Conservation (phyloP, 2,888 invertebrate genomes). For the Cyrtodaria siliqua region DNA sequence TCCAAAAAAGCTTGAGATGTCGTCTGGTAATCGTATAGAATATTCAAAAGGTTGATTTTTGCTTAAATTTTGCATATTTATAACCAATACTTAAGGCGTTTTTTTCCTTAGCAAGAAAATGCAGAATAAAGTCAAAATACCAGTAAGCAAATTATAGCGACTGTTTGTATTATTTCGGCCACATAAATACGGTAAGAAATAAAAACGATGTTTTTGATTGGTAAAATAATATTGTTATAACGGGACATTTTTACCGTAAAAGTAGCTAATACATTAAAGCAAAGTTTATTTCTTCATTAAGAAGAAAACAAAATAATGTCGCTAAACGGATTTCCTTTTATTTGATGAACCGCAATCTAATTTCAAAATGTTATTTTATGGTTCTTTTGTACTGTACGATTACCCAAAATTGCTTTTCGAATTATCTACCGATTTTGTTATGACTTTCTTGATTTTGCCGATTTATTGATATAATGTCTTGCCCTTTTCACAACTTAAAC, state of each 20-base stretch:
- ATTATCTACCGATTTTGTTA: conserved; percentile 56
- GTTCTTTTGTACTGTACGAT: conserved; percentile 23
- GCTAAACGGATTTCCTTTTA: conserved; percentile 35
- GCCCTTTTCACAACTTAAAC: not conserved
- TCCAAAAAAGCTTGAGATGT: too few relatives aligned
- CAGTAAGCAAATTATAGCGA: too few relatives aligned
- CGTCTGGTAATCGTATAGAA: too few relatives aligned
- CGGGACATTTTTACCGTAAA: conserved; percentile 27
- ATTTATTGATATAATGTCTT: conserved; percentile 23
- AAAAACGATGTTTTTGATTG: not conserved
- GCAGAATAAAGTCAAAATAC: too few relatives aligned
- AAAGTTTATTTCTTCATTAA: conserved; percentile 4
- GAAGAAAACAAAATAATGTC: conserved; percentile 36
- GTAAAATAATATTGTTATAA: conserved; percentile 19
- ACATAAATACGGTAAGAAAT: too few relatives aligned
- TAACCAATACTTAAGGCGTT: too few relatives aligned
- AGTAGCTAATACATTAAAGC: not conserved
- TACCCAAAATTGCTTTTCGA: conserved; percentile 50
- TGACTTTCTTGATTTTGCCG: conserved; percentile 37
- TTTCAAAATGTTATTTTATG: conserved; percentile 56
- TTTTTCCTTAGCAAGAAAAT: too few relatives aligned
- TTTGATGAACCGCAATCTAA: conserved; percentile 42
- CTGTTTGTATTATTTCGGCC: too few relatives aligned
- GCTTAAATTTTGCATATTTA: too few relatives aligned
- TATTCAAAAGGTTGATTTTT: too few relatives aligned